These are phyloP conservation scores for Damaliscus lunatus DNA, from an alignment of 2,113 vertebrate species.

Conservation along the genomic window DNA sequence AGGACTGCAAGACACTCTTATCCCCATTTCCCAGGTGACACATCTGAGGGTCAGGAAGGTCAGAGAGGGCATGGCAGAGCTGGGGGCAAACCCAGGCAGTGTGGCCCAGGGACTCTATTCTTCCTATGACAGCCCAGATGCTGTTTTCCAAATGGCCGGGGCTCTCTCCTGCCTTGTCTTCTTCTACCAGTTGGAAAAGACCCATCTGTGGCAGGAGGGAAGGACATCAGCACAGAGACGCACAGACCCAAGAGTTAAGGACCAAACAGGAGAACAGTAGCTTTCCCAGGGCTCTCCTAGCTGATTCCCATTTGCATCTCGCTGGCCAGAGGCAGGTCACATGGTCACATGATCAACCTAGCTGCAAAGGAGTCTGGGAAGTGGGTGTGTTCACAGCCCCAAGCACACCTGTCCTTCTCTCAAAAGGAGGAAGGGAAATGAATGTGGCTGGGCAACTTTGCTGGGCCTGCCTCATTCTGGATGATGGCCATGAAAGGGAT, in stretches of 20 bases:
- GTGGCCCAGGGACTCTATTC: fast-evolving
- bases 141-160: background rate
- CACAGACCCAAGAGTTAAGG: background rate
- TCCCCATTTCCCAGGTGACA: background rate
- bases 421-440: background rate
- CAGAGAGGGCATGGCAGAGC: background rate
- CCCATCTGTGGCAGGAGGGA: background rate
- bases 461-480: background rate
- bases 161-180: background rate
- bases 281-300: background rate
- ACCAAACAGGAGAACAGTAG: background rate
- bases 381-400: background rate
- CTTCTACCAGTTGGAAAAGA: background rate
- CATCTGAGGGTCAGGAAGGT: background rate
- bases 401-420: background rate
- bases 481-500: background rate
- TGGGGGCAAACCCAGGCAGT: background rate
- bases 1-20: too few relatives aligned
- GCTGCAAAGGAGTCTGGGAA: background rate
- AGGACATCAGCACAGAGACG: background rate
- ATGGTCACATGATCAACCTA: background rate
- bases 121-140: background rate
- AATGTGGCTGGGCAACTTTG: too few relatives aligned
- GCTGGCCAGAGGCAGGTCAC: background rate
- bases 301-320: background rate